Evolutionary conservation across 2,888 invertebrate species (phyloP).

Genomic region (Melinaea marsaeus): DNA sequence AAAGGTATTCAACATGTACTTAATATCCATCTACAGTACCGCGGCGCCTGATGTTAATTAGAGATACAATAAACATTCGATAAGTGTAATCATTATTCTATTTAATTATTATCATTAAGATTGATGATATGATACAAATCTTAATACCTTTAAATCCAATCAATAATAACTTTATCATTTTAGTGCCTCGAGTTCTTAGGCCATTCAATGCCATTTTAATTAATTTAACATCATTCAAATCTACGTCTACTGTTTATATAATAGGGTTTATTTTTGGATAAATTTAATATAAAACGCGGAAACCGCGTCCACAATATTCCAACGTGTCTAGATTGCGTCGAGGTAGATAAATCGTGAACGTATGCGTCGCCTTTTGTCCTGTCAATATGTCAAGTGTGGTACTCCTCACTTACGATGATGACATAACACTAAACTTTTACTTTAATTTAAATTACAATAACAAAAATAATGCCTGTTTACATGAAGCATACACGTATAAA

Average conservation of each 20-base stretch:
- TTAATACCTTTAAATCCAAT: conserved; percentile 17
- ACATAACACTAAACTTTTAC: conserved; percentile 54
- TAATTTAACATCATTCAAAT: too few relatives aligned
- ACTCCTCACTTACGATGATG: conserved; percentile 52
- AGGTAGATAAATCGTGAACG: conserved; percentile 63
- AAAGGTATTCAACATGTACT: too few relatives aligned
- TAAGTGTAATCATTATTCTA: too few relatives aligned
- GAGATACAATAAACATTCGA: too few relatives aligned
- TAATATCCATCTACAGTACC: too few relatives aligned
- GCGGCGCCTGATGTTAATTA: too few relatives aligned
- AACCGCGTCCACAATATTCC: conserved; percentile 51
- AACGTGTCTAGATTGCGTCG: conserved; percentile 40
- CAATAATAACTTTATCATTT: conserved; percentile 32
- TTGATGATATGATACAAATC: neutral
- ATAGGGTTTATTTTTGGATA: conserved; percentile 12
- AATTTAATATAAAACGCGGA: conserved; percentile 32
- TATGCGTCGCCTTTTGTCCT: conserved; percentile 66
- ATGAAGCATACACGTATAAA: too few relatives aligned
- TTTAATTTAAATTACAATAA: conserved; percentile 21
- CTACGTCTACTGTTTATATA: too few relatives aligned
- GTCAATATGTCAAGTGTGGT: conserved; percentile 70
- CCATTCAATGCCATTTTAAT: too few relatives aligned
- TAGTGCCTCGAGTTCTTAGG: conserved; percentile 32
- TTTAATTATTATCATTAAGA: neutral
- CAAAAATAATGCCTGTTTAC: conserved; percentile 18